Conservation (phyloP, 2,888 invertebrate species). For the Philereme vetulata region DNA sequence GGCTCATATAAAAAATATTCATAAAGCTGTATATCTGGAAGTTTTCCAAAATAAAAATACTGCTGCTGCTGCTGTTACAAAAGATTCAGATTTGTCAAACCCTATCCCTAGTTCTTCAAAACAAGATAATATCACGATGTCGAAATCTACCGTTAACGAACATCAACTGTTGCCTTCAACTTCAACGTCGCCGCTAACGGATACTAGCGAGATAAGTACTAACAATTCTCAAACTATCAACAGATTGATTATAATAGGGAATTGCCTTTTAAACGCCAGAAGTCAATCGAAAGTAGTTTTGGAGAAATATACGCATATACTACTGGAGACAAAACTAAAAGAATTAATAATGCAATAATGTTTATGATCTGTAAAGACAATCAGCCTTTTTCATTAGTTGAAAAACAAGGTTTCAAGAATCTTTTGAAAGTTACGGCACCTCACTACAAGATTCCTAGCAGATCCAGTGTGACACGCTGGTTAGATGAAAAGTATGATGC, state of each 20-base stretch:
- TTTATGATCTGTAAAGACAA: conserved; percentile 46
- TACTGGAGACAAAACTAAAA: conserved; percentile 39
- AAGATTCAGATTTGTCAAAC: too few relatives aligned
- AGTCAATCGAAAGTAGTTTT: conserved; percentile 39
- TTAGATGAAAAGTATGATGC: conserved; percentile 48
- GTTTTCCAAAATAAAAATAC: too few relatives aligned
- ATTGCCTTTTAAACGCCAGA: conserved; percentile 39
- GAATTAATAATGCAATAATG: conserved; percentile 41
- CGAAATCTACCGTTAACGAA: conserved; percentile 33
- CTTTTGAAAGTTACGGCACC: conserved; percentile 45
- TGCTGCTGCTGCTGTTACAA: too few relatives aligned
- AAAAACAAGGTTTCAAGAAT: conserved; percentile 50
- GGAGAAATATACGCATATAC: conserved; percentile 39
- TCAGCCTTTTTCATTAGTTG: conserved; percentile 45
- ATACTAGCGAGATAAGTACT: conserved; percentile 30
- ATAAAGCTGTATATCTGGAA: conserved; percentile 37
- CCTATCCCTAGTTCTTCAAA: conserved; percentile 35
- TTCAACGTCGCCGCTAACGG: conserved; percentile 23
- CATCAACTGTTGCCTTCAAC: conserved; percentile 27
- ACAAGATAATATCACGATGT: conserved; percentile 35
- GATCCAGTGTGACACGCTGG: conserved; percentile 46
- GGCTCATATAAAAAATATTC: conserved; percentile 38
- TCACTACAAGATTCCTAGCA: conserved; percentile 48
- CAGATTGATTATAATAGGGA: conserved; percentile 31
- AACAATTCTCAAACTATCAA: conserved; percentile 34